A percentile compares a stretch with the other conserved stretches of the same genome.
These are phyloP conservation scores for Mormoops blainvillei DNA, from an alignment of 2,113 vertebrate species.

Conservation along the genomic window DNA sequence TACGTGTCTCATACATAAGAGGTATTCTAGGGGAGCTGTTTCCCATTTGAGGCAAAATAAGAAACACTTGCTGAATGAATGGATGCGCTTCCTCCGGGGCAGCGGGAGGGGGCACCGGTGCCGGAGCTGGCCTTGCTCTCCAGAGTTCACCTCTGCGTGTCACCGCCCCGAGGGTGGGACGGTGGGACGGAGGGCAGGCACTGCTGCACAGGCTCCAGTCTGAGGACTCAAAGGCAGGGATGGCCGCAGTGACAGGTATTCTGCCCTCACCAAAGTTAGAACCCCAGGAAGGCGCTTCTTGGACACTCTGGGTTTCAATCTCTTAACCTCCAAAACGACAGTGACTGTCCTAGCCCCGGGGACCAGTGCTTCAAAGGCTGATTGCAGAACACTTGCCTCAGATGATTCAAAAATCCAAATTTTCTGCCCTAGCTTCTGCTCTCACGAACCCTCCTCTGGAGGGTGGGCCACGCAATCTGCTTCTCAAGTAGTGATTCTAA, in stretches of 20 bases:
- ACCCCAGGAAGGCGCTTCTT: not conserved
- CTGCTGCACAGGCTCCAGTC: not conserved
- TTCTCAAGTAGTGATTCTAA: not conserved
- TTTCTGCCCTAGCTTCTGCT: not conserved
- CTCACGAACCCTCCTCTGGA: not conserved
- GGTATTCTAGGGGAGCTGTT: slow-evolving; percentile 8
- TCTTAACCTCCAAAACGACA: not conserved
- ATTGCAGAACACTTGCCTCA: not conserved
- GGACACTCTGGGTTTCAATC: not conserved
- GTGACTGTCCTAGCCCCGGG: not conserved
- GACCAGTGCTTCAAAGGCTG: not conserved
- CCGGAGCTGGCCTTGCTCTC: not conserved
- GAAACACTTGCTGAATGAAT: not conserved
- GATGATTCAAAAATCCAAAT: not conserved
- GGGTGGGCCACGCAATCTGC: not conserved
- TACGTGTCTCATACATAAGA: not conserved
- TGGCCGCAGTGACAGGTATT: too few relatives aligned
- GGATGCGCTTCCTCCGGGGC: not conserved
- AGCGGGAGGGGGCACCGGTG: accelerated
- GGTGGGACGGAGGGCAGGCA: not conserved
- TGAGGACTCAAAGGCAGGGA: not conserved
- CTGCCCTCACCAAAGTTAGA: not conserved
- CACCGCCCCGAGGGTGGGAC: too few relatives aligned
- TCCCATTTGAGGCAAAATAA: slow-evolving; percentile 44
- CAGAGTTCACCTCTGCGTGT: not conserved